Evolutionary conservation across 1,140 invertebrate species (phyloP).

Genomic region (Atta cephalotes): DNA sequence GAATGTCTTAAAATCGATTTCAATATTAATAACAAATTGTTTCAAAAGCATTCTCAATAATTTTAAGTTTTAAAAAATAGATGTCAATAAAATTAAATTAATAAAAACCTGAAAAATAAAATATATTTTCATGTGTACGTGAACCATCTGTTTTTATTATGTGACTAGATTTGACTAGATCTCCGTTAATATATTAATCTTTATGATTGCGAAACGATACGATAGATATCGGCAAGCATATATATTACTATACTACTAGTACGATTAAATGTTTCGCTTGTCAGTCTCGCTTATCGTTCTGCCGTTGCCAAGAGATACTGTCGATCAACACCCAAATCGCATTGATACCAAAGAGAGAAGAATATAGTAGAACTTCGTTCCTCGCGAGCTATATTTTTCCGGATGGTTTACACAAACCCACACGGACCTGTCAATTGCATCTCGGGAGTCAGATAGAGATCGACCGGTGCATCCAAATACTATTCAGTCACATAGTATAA

Average conservation of each 20-base stretch:
- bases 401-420: slow-evolving; percentile 45
- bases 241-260: neutral
- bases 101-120: neutral
- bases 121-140: neutral
- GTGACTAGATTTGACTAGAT: neutral
- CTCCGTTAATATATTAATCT: slow-evolving; percentile 9
- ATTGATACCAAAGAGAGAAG: slow-evolving; percentile 54
- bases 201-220: neutral
- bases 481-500: slow-evolving; percentile 44
- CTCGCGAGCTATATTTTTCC: slow-evolving; percentile 57
- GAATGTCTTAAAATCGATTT: neutral
- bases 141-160: too few relatives aligned
- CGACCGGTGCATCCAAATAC: slow-evolving; percentile 38
- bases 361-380: slow-evolving; percentile 8
- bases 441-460: slow-evolving; percentile 55
- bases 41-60: neutral
- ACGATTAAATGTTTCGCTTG: slow-evolving; percentile 32
- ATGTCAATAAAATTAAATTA: neutral
- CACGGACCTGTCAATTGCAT: slow-evolving; percentile 52
- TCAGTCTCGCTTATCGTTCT: slow-evolving; percentile 5
- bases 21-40: neutral
- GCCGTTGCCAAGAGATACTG: slow-evolving; percentile 45
- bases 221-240: slow-evolving; percentile 28
- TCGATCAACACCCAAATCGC: slow-evolving; percentile 63
- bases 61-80: neutral